phyloP scores from a whole-genome alignment of 2,888 invertebrate species.

The Agonum fuliginosum region DNA sequence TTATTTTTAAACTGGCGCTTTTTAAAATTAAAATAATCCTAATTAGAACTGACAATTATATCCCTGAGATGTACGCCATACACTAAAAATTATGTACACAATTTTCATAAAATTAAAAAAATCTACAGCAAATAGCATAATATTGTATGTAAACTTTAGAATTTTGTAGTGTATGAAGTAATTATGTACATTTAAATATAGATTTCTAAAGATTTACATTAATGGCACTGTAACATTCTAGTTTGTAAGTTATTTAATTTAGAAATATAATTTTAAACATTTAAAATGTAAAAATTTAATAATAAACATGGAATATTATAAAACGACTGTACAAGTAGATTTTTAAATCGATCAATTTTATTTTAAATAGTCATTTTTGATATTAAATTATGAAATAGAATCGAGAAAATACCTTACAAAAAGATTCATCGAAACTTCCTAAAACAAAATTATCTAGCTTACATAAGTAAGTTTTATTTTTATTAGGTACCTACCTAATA shows the following conservation, averaged over 20 bases:
- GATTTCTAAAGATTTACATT: conserved; percentile 39
- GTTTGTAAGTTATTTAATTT: conserved; percentile 26
- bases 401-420: background rate
- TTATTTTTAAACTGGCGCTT: background rate
- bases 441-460: conserved; percentile 17
- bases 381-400: background rate
- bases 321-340: background rate
- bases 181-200: conserved; percentile 43
- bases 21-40: conserved; percentile 23
- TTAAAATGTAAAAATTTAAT: conserved; percentile 33
- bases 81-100: conserved; percentile 46
- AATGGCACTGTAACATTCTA: conserved; percentile 54
- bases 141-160: conserved; percentile 35
- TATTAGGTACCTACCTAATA: conserved; percentile 16
- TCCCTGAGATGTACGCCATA: conserved; percentile 55
- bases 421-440: background rate
- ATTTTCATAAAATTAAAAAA: background rate
- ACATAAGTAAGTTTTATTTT: conserved; percentile 16
- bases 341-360: background rate
- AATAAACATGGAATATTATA: background rate
- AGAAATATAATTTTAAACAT: no score
- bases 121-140: conserved; percentile 26
- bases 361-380: background rate
- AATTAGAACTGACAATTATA: conserved; percentile 49
- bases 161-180: conserved; percentile 39